These are phyloP conservation scores for Ailurus styani DNA, from an alignment of 2,113 vertebrate species.

Conservation along the genomic window DNA sequence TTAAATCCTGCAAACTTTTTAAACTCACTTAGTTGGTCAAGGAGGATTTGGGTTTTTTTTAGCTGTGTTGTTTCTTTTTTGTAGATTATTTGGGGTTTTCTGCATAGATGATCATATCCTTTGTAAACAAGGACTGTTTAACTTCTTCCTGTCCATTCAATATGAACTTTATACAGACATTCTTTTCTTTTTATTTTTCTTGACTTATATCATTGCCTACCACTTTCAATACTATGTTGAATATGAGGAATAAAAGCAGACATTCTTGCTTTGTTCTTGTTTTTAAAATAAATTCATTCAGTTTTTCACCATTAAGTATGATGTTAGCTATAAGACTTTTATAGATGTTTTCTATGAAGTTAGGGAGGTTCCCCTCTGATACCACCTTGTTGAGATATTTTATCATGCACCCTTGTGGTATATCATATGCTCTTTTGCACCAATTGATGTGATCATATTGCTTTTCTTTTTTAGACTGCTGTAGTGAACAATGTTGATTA, in stretches of 20 bases:
- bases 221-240: not conserved
- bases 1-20: not conserved
- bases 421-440: not conserved
- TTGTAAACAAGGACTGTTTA: not conserved
- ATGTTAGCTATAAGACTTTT: not conserved
- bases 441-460: not conserved
- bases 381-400: not conserved
- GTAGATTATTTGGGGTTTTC: not conserved
- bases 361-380: not conserved
- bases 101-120: not conserved
- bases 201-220: not conserved
- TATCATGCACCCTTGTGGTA: not conserved
- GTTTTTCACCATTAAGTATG: not conserved
- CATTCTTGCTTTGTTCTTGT: not conserved
- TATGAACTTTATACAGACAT: not conserved
- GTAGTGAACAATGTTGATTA: not conserved
- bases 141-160: not conserved
- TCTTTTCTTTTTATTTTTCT: not conserved
- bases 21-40: not conserved
- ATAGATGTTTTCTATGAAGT: not conserved
- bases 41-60: not conserved
- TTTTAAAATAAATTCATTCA: not conserved
- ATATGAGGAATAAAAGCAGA: not conserved
- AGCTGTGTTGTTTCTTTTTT: not conserved
- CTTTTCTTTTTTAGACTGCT: not conserved